phyloP scores from a whole-genome alignment of 2,888 invertebrate genomes.

The Apotomis betuletana region DNA sequence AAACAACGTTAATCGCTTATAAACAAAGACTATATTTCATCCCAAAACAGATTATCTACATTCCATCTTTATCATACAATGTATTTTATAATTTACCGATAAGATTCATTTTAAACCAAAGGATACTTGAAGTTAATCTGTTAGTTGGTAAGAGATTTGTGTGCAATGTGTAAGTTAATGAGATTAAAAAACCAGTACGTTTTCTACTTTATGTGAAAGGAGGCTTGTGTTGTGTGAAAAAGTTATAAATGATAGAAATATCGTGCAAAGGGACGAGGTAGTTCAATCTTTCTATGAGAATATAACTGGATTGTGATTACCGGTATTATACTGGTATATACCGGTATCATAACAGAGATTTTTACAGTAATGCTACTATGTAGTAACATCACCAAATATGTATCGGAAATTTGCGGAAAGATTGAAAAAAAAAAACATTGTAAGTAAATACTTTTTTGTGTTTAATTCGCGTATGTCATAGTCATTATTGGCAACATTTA shows the following conservation, averaged over 20 bases:
- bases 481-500: no score
- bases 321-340: no score
- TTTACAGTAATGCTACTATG: no score
- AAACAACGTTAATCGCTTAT: constrained; percentile 31
- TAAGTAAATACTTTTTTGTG: no score
- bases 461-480: no score
- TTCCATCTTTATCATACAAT: not conserved
- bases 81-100: not conserved
- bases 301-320: no score
- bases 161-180: constrained; percentile 18
- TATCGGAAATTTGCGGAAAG: no score
- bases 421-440: no score
- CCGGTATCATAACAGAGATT: no score
- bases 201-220: not conserved
- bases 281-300: not conserved
- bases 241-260: not conserved
- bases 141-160: not conserved
- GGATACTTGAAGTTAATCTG: not conserved
- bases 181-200: constrained; percentile 28
- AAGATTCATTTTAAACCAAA: not conserved
- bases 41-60: constrained; percentile 12
- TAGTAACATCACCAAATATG: no score
- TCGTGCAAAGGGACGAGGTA: not conserved
- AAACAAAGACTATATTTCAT: constrained; percentile 28
- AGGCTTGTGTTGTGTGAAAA: constrained; percentile 1